A percentile compares a stretch with the other conserved stretches of the same genome.
These are phyloP conservation scores for Takifugu flavidus DNA, from an alignment of 2,113 vertebrate genomes.

Conservation along the genomic window DNA sequence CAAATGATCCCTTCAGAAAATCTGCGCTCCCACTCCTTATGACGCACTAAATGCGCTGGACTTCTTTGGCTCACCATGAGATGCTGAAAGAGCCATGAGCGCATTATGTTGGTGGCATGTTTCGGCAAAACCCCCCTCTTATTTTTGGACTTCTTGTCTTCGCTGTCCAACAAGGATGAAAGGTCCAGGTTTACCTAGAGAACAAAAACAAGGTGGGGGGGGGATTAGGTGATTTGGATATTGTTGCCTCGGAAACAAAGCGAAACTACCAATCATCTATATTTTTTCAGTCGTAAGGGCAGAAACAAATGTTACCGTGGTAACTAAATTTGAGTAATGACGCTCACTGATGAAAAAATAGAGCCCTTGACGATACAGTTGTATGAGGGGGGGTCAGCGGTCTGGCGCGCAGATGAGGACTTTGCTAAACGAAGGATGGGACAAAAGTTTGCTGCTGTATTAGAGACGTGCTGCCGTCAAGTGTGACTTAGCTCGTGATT, in stretches of 20 bases:
- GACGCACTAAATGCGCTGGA: no score
- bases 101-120: conserved; percentile 99
- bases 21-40: neutral
- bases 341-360: conserved; percentile 71
- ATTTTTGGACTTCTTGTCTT: conserved; percentile 99
- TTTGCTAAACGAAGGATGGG: neutral
- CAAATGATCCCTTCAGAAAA: neutral
- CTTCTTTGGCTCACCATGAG: conserved; percentile 86
- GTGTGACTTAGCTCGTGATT: neutral
- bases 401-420: neutral
- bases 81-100: conserved; percentile 99
- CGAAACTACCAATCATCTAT: conserved; percentile 69
- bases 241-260: conserved; percentile 78
- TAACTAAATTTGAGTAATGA: conserved; percentile 75
- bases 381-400: neutral
- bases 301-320: conserved; percentile 76
- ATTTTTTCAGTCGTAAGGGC: conserved; percentile 59
- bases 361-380: conserved; percentile 30
- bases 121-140: conserved; percentile 96
- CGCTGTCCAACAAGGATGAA: conserved; percentile 90
- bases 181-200: conserved; percentile 94
- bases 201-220: conserved; percentile 37
- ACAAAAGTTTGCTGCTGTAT: conserved; percentile 19
- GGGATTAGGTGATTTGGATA: conserved; percentile 52
- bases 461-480: neutral